Evolutionary conservation across 2,113 vertebrate species (phyloP).

Genomic region (Rhagologus leucostigma): DNA sequence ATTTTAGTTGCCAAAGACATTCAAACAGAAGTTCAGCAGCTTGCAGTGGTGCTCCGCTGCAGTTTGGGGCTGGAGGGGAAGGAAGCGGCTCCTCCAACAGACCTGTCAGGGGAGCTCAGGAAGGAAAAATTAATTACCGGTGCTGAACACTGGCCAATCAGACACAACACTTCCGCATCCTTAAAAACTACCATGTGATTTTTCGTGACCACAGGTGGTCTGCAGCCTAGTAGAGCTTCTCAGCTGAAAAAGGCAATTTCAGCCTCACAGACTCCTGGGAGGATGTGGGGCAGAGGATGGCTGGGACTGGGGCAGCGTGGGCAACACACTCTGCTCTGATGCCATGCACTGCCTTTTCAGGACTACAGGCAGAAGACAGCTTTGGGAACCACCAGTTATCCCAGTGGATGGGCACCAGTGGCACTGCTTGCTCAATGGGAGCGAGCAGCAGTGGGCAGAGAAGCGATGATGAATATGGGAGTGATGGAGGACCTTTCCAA

Average conservation of each 20-base stretch:
- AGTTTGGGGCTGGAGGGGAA: background rate
- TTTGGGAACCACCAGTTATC: background rate
- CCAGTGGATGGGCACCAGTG: background rate
- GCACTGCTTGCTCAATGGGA: background rate
- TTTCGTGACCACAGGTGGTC: constrained; percentile 1
- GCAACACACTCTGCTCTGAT: background rate
- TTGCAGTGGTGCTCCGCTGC: background rate
- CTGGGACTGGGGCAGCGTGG: background rate
- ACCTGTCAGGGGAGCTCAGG: background rate
- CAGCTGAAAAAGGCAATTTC: background rate
- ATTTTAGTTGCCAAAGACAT: background rate
- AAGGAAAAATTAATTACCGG: constrained; percentile 37
- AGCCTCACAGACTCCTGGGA: background rate
- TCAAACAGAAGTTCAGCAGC: background rate
- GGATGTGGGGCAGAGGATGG: background rate
- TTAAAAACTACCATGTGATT: background rate
- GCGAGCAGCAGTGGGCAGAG: background rate
- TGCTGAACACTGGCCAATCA: background rate
- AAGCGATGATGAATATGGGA: background rate
- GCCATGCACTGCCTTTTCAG: rapidly evolving
- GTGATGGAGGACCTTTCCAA: background rate
- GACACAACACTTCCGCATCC: background rate
- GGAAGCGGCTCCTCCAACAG: background rate
- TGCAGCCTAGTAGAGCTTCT: background rate
- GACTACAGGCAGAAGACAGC: background rate